These are phyloP conservation scores for Homarus gammarus DNA, from an alignment of 2,888 invertebrate species.

Conservation along the genomic window DNA sequence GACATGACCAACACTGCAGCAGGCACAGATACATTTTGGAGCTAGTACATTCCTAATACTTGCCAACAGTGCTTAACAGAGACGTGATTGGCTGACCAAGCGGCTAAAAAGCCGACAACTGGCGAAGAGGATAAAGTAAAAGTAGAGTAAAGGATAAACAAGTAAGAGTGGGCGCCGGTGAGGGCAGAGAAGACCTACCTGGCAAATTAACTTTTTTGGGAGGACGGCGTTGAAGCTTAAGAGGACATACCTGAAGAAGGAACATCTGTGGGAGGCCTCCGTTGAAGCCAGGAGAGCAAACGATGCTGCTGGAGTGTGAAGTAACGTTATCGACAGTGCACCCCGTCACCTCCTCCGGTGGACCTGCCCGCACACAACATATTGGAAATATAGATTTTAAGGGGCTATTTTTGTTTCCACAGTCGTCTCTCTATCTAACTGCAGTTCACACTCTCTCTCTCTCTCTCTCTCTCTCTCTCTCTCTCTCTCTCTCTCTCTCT, in stretches of 20 bases:
- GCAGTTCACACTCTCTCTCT: no score
- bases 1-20: no score
- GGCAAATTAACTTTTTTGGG: background rate
- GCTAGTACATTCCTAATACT: no score
- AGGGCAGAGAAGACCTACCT: background rate
- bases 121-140: background rate
- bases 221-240: background rate
- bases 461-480: no score
- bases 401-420: no score
- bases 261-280: constrained; percentile 65
- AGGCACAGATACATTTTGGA: no score
- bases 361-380: no score
- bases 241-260: constrained; percentile 57
- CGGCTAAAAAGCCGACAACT: no score
- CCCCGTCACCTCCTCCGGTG: constrained; percentile 66
- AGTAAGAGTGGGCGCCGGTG: background rate
- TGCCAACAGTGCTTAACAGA: no score
- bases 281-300: constrained; percentile 65
- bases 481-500: no score
- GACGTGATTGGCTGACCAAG: no score
- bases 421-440: background rate
- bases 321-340: constrained; percentile 64
- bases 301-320: constrained; percentile 63
- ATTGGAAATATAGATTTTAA: background rate
- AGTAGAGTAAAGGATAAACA: background rate